Base-by-base conservation (phyloP, 53 echinoderm and acorn worm species). In the Mesocentrotus franciscanus region DNA sequence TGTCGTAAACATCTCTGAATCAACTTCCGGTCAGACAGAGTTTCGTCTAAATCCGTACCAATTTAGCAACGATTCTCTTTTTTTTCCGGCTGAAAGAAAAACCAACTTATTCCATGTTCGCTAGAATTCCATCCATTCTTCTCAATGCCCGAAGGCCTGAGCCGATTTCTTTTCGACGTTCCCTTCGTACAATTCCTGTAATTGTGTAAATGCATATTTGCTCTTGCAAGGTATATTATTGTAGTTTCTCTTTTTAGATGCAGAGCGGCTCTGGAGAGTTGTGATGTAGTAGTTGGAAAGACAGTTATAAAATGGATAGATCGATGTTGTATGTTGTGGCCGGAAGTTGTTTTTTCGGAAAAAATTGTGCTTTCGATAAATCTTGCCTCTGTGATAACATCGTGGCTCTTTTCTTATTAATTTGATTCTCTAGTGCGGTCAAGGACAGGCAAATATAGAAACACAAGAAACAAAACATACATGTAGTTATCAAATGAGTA, bases 111-210 rank as follows among this genome's bases (percentile, higher is more conserved):
- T 66, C 22, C 35, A 66, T 91, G 91, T 68, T 91, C 32, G 66
- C 68, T 91, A 66, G 91, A 91, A 66, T 91, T 91, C 34, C 91
- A 91, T 91, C 91, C 61, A 87, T 87, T 87, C 58, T 87, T 87
- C 87, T 87, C 58, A n/a, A 87, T 87, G 87, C 87, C 87, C 59
- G n/a, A 20, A 87, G 87, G 87, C 87, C 56, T n/a, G n/a, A 26
- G 87, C 59, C 57, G 87, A 57, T 87, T 87, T 87, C 29, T 87
- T 87, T 87, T 27, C 58, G 26, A 14, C 58, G 24, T 87, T 58
- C 13, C 58, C 58, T 87, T 87, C 87, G 56, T 87, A 57, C 87
- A 58, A 87, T 87, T 87, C 87, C 56, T 87, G 59, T 87, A 87
- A 87, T 87, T 87, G 58, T 87, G 56, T 58, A 58, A 87, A 87